Percentiles rank a stretch among this genome's conserved stretches.
Conservation (phyloP, 2,888 invertebrate species). For the Willowsia nigromaculata region DNA sequence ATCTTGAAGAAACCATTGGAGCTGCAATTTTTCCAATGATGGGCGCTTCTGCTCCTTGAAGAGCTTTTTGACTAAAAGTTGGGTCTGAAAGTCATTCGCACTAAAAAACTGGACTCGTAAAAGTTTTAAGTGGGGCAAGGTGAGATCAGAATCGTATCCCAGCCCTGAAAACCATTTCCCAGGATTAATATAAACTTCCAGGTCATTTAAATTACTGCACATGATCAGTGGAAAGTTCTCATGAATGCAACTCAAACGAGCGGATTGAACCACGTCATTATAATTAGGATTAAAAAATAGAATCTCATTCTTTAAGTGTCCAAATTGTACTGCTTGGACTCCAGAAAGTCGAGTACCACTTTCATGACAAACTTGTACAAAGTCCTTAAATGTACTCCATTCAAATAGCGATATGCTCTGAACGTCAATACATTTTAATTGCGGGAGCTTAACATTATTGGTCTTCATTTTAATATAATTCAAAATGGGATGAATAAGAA, state of each 20-base stretch:
- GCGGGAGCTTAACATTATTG: not conserved
- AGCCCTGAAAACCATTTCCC: not conserved
- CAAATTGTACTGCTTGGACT: not conserved
- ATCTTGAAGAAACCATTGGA: not conserved
- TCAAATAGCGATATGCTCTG: not conserved
- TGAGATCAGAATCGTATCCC: not conserved
- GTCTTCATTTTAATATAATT: not conserved
- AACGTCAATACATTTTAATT: slow-evolving; percentile 12
- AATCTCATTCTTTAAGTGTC: not conserved
- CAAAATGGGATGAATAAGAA: not conserved
- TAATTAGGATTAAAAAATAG: not conserved
- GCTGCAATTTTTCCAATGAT: not conserved
- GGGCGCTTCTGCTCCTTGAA: slow-evolving; percentile 2
- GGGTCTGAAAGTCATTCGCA: not conserved
- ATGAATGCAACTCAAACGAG: not conserved
- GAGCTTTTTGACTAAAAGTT: not conserved
- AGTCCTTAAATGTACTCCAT: not conserved
- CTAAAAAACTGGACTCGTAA: slow-evolving; percentile 19
- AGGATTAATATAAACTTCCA: not conserved
- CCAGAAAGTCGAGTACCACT: not conserved
- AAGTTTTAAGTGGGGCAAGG: slow-evolving; percentile 17
- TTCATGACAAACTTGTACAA: not conserved
- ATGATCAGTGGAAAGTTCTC: not conserved
- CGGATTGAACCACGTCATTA: not conserved
- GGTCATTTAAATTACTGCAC: not conserved